Base-by-base conservation (phyloP, 1,140 invertebrate species). In the Bombus soroeensis region DNA sequence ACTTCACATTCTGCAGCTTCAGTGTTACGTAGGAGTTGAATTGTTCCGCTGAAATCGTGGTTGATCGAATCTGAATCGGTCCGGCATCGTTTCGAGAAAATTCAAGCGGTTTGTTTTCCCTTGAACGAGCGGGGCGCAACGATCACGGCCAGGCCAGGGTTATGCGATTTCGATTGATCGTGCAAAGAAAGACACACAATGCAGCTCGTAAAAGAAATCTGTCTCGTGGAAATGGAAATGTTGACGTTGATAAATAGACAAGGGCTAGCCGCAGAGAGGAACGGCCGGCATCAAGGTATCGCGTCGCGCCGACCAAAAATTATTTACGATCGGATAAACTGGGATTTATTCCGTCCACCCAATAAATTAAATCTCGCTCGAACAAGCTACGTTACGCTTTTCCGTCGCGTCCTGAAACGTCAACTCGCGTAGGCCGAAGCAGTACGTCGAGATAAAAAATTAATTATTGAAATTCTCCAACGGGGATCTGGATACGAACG, bases 1-100 rank as follows among this genome's bases (percentile, higher is more conserved):
- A 99, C 96, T 99, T 99, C 88, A 99, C 99, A 97, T 99, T 99
- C 95, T 99, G 98, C 90, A 99, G 97, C 95, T 99, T 99, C 87
- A 99, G 96, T 78, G 98, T 99, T 92, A 99, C 98, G 96, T 99
- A 99, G 87, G 97, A 97, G 95, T 98, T 98, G 95, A 97, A 97
- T 96, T 98, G 97, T 92, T 96, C 96, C 93, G 97, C 97, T 97
- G 96, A 92, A 96, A 96, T 85, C n/a, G 75, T 81, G 28, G 77
- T 71, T 59, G 64, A 83, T 83, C 43, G 59, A n/a, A 34, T 81
- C 22, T 43, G 47, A 64, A 76, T 73, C 80, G 4, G 6, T 47
- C 39, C 53, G 34, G 8, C 32, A n/a, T 13, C 53, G 74, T 22
- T 13, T 28, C 13, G 59, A 59, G 32, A 4, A 25, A 37, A 78